These are phyloP conservation scores for Stramonita haemastoma DNA, from an alignment of 2,888 invertebrate genomes.

Conservation along the genomic window DNA sequence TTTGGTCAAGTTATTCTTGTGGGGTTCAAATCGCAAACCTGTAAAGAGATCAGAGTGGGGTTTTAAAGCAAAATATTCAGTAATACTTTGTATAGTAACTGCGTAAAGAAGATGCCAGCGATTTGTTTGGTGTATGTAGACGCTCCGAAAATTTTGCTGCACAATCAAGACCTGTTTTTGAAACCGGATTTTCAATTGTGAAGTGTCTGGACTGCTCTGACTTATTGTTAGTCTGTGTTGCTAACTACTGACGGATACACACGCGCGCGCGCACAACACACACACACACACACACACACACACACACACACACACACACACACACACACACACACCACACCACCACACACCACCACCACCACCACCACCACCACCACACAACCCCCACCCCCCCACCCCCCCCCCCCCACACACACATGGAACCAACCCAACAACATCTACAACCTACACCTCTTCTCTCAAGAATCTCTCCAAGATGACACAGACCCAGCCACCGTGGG, in stretches of 20 bases:
- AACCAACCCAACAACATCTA: not conserved
- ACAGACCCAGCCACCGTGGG: not conserved
- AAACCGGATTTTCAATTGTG: no score
- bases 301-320: not conserved
- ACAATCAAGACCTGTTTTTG: no score
- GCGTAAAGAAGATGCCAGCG: no score
- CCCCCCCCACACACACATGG: not conserved
- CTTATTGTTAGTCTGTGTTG: not conserved
- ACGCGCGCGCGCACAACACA: not conserved
- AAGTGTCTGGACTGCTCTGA: no score
- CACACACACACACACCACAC: not conserved
- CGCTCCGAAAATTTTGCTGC: no score
- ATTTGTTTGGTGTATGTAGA: no score
- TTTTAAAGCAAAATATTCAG: no score
- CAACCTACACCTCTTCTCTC: not conserved
- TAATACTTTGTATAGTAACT: no score
- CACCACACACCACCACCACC: not conserved
- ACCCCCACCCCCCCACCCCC: not conserved
- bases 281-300: not conserved
- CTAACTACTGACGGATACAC: not conserved
- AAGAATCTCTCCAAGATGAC: not conserved
- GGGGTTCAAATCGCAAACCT: no score
- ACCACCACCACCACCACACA: not conserved
- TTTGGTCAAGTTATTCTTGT: no score
- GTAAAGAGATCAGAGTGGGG: no score